phyloP scores from a whole-genome alignment of 2,113 vertebrate genomes.

The crab-eating macaque (Macaca fascicularis) region DNA sequence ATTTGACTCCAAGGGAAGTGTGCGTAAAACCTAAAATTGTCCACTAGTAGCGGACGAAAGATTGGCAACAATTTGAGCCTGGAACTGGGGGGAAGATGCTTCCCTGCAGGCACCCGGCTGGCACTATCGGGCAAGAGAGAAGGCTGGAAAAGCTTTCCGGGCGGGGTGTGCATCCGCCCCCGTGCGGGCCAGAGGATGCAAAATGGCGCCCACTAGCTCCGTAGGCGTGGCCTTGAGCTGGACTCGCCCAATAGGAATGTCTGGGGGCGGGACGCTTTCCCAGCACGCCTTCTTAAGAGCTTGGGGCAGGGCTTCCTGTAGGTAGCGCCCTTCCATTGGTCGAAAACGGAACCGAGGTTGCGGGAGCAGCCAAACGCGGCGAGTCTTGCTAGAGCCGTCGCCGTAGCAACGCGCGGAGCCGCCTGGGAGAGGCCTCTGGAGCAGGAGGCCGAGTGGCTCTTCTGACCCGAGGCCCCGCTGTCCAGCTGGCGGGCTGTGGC shows the following conservation, averaged over 20 bases:
- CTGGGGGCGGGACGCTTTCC: fast-evolving
- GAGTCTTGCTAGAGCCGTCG: background rate
- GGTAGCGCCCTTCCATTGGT: background rate
- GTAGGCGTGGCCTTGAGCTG: background rate
- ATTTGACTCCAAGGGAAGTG: background rate
- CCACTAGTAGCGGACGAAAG: background rate
- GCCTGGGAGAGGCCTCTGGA: background rate
- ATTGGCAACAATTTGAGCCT: background rate
- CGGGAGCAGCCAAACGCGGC: background rate
- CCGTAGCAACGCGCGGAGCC: conserved; percentile 62
- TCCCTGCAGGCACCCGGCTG: fast-evolving
- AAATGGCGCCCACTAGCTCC: background rate
- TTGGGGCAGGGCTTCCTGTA: background rate
- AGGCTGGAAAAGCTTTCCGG: fast-evolving
- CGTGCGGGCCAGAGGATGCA: fast-evolving
- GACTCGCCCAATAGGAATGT: background rate
- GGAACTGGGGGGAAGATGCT: background rate
- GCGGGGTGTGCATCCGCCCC: fast-evolving
- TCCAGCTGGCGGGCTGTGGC: background rate
- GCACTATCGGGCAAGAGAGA: fast-evolving
- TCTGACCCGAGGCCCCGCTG: fast-evolving
- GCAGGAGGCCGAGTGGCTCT: fast-evolving
- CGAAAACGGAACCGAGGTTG: background rate
- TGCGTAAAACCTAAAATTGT: background rate
- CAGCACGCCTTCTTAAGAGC: fast-evolving